Percentiles rank a stretch among this genome's conserved stretches.
Conservation (phyloP, 1,140 invertebrate species). For the Zaprionus gabonicus region DNA sequence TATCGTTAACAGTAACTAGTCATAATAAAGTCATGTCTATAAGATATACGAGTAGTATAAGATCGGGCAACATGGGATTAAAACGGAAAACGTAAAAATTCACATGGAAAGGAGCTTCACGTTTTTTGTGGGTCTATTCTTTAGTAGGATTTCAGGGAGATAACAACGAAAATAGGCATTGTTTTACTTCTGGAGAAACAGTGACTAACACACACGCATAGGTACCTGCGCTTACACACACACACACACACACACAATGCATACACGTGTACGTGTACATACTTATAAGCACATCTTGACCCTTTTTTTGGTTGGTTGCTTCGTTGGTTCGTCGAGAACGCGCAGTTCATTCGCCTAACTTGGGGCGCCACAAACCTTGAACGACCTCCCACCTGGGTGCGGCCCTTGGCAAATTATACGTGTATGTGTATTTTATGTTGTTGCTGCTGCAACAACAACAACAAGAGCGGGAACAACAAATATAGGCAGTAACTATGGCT, state of each 20-base stretch:
- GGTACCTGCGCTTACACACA: neutral
- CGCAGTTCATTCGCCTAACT: constrained; percentile 67
- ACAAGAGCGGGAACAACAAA: constrained; percentile 1
- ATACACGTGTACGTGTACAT: constrained; percentile 9
- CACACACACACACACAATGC: neutral
- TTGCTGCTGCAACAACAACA: constrained; percentile 40
- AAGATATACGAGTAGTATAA: too few relatives aligned
- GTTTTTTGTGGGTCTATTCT: neutral
- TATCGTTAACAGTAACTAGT: too few relatives aligned
- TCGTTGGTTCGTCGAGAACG: constrained; percentile 8
- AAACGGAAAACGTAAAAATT: too few relatives aligned
- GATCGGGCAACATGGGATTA: too few relatives aligned
- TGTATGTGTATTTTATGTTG: constrained; percentile 61
- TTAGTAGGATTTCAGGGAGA: neutral
- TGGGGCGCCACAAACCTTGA: constrained; percentile 24
- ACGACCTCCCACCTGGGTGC: constrained; percentile 35
- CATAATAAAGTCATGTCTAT: too few relatives aligned
- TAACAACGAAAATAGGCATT: neutral
- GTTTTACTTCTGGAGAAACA: too few relatives aligned
- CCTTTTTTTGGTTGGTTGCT: constrained; percentile 49
- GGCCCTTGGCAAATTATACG: constrained; percentile 57
- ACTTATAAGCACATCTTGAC: constrained; percentile 41
- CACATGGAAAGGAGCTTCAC: neutral
- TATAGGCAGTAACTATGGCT: constrained; percentile 31
- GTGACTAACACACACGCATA: neutral